phyloP scores from a whole-genome alignment of 2,888 invertebrate genomes.

The Caenorhabditis wallacei region DNA sequence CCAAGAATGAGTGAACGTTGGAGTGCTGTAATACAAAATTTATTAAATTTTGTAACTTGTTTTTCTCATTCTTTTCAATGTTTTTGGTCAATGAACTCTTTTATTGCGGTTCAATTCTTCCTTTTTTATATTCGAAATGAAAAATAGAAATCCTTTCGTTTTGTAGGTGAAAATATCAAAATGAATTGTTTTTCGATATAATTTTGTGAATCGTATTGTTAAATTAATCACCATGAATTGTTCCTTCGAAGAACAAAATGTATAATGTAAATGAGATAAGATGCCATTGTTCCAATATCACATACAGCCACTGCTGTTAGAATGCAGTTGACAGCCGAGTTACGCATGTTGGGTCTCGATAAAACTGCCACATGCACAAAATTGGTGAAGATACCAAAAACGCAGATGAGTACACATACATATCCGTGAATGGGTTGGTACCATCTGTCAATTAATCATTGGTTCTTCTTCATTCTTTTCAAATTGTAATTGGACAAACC shows the following conservation, averaged over 20 bases:
- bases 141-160: not conserved
- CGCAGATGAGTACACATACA: conserved; percentile 79
- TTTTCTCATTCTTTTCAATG: conserved; percentile 4
- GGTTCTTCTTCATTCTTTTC: conserved; percentile 16
- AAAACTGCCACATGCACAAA: conserved; percentile 80
- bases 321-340: conserved; percentile 78
- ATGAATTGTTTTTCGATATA: not conserved
- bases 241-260: conserved; percentile 77
- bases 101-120: not conserved
- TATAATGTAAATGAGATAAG: conserved; percentile 79
- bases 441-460: conserved; percentile 68
- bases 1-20: conserved; percentile 79
- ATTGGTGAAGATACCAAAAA: conserved; percentile 81
- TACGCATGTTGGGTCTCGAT: conserved; percentile 75
- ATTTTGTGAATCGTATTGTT: too few relatives aligned
- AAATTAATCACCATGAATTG: conserved; percentile 64
- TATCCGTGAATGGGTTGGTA: conserved; percentile 81
- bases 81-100: not conserved
- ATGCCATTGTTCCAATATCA: conserved; percentile 81
- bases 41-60: conserved; percentile 4
- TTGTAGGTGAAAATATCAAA: not conserved
- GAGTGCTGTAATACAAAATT: conserved; percentile 68
- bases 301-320: conserved; percentile 81
- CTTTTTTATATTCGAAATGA: not conserved
- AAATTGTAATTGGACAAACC: conserved; percentile 58